These are phyloP conservation scores for Lagopus leucura DNA, from an alignment of 2,113 vertebrate species.

Conservation along the genomic window DNA sequence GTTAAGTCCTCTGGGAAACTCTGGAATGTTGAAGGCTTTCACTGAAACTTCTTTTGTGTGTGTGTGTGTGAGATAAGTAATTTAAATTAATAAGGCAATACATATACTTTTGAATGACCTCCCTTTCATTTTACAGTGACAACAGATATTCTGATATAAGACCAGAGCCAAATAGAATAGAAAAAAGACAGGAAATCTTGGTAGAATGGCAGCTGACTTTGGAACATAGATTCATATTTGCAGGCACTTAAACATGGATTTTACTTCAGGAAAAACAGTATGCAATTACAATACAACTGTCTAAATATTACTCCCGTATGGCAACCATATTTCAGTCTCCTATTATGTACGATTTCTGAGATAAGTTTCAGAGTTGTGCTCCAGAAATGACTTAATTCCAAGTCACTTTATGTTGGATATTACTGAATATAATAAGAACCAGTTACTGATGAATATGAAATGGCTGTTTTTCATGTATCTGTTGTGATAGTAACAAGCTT, in stretches of 20 bases:
- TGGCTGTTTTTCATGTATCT: neutral
- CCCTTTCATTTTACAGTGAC: slow-evolving; percentile 23
- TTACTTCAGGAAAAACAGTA: slow-evolving; percentile 28
- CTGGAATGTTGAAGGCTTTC: neutral
- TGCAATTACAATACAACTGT: slow-evolving; percentile 1
- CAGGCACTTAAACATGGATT: neutral
- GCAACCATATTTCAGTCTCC: neutral
- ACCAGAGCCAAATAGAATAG: neutral
- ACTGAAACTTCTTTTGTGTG: neutral
- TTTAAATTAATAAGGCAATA: slow-evolving; percentile 7
- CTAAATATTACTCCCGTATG: slow-evolving; percentile 4
- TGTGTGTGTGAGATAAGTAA: neutral
- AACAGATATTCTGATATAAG: slow-evolving; percentile 18
- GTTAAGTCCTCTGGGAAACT: neutral
- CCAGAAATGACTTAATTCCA: slow-evolving; percentile 32
- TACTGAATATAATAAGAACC: neutral
- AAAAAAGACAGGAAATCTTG: neutral
- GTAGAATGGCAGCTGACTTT: neutral
- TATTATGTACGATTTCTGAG: slow-evolving; percentile 31
- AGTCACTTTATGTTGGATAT: neutral
- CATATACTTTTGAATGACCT: neutral
- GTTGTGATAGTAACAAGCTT: neutral
- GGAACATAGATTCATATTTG: neutral
- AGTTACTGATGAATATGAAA: slow-evolving; percentile 11
- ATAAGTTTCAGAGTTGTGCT: slow-evolving; percentile 9